Evolutionary conservation across 2,888 invertebrate genomes (phyloP), one percentile per base, ranked within the genome.

Genomic region (Cheilosia variabilis): DNA sequence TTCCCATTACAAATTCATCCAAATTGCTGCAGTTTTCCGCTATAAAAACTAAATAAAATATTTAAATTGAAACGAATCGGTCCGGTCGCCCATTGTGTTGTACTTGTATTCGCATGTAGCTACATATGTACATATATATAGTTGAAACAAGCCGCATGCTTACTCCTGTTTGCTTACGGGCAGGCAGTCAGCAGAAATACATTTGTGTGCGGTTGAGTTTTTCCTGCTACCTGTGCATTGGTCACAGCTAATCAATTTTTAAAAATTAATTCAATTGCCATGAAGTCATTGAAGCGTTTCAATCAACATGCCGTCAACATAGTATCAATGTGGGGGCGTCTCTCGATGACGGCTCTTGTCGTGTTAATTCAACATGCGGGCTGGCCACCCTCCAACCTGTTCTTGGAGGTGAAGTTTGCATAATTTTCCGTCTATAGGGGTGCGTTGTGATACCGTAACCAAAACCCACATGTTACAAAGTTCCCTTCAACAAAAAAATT

Each of bases 191-290:
- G 57, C 77, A 71, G 43, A 79, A 68, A 66, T 72, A 71, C 71
- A 69, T 69, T 47, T 72, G 60, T 77, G 72, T 68, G 69, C 68
- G 58, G 52, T 76, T 57, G 73, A 65, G 47, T 86, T 69, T 22
- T 52, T 19, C 19, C 58, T 27, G 63, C 22, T 76, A 69, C 87
- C 65, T 86, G 66, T 76, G 76, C 69, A 78, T 78, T 75, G 87
- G 87, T 87, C 88, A 87, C 87, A 88, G 90, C 91, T 91, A 91
- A 92, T 92, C 90, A 91, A 91, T 92, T 91, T 91, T 91, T 90
- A 91, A 91, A 90, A 91, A 91, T 91, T 91, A 92, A 91, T 92
- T 91, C 91, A 91, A 91, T 91, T 90, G 90, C 89, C 90, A 89
- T 89, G 90, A 90, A 91, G 87, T 90, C 91, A 91, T 89, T 91